A percentile compares a stretch with the other conserved stretches of the same genome.
Conservation (phyloP, 2,113 vertebrate species). For the Melanotaenia duboulayi region DNA sequence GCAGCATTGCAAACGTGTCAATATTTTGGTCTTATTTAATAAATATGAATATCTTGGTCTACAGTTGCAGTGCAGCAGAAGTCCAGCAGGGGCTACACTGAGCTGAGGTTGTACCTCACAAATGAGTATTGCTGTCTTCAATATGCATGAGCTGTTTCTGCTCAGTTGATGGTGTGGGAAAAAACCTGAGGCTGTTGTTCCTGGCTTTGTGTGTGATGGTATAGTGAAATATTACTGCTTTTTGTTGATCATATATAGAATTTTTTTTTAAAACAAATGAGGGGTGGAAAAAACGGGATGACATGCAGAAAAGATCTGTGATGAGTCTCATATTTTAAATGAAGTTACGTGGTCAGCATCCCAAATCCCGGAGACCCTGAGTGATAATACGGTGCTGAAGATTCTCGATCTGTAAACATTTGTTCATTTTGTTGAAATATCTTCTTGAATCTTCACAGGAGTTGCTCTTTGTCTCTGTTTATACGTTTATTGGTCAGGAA, state of each 20-base stretch:
- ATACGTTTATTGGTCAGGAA: background rate
- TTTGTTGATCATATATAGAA: background rate
- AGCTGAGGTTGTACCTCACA: constrained; percentile 22
- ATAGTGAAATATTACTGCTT: background rate
- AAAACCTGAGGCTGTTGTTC: constrained; percentile 11
- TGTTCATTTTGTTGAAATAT: background rate
- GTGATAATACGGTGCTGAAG: too few species aligned
- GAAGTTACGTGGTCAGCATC: too few species aligned
- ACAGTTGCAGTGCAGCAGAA: constrained; percentile 15
- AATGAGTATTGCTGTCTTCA: constrained; percentile 7
- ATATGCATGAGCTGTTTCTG: constrained; percentile 23
- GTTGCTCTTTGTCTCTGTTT: background rate
- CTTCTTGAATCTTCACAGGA: background rate
- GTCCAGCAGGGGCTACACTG: constrained; percentile 53
- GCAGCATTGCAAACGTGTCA: background rate
- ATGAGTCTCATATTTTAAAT: too few species aligned
- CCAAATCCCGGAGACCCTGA: too few species aligned
- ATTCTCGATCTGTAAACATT: too few species aligned
- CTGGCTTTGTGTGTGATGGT: background rate
- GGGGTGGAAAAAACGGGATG: background rate
- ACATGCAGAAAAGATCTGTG: background rate
- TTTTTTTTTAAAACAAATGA: background rate
- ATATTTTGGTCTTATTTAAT: background rate
- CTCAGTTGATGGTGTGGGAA: constrained; percentile 13
- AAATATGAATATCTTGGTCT: background rate